Conservation (phyloP, 2,113 vertebrate genomes). For the Atlantisia rogersi region DNA sequence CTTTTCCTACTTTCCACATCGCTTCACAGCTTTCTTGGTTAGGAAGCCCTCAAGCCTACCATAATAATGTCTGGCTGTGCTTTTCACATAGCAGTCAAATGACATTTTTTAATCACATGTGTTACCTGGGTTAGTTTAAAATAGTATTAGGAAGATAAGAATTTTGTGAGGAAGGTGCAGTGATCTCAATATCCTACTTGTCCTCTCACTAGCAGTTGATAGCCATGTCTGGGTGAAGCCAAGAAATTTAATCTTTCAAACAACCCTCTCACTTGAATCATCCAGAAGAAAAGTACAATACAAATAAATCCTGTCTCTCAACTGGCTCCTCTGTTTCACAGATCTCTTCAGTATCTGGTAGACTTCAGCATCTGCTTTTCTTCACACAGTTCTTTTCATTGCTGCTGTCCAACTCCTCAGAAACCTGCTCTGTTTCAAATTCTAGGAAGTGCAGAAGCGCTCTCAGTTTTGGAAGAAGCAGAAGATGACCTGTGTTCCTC, state of each 20-base stretch:
- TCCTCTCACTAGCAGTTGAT: background rate
- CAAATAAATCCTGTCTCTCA: background rate
- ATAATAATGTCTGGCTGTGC: background rate
- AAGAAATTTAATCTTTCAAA: background rate
- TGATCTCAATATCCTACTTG: background rate
- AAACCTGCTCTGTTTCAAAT: background rate
- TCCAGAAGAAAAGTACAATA: background rate
- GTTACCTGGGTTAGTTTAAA: background rate
- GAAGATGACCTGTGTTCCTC: background rate
- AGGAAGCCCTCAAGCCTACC: background rate
- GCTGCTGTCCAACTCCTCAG: background rate
- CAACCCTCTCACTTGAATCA: background rate
- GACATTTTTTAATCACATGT: background rate
- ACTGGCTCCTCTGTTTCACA: background rate
- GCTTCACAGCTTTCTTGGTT: background rate
- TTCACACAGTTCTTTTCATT: background rate
- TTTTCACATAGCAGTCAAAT: background rate
- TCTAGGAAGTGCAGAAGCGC: background rate
- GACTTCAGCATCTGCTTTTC: background rate
- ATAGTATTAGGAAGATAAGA: background rate
- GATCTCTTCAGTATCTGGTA: background rate
- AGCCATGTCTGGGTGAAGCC: background rate
- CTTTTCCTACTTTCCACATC: background rate
- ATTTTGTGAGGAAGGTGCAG: background rate
- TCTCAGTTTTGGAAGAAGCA: background rate